Conservation (phyloP, 2,797 vertebrate species). For the Morelia viridis region DNA sequence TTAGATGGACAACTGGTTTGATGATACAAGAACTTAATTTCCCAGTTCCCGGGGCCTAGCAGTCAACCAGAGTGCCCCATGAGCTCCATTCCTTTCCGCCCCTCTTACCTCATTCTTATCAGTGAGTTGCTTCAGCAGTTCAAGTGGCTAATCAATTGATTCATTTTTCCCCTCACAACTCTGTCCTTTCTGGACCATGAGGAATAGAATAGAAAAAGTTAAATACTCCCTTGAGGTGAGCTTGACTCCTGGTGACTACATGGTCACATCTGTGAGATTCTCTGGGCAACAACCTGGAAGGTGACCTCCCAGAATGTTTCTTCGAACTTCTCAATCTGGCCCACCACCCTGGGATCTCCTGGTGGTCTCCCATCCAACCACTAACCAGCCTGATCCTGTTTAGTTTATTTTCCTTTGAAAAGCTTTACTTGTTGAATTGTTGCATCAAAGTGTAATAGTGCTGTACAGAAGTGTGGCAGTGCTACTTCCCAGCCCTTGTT, state of each 20-base stretch:
- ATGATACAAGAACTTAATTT: too few relatives aligned
- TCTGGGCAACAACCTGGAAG: not conserved
- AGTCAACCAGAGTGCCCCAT: too few relatives aligned
- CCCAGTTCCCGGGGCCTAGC: not conserved
- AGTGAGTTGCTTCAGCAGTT: not conserved
- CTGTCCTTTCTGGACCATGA: not conserved
- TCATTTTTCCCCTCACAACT: not conserved
- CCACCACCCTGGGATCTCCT: not conserved
- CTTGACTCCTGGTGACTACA: not conserved
- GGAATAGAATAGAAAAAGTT: not conserved
- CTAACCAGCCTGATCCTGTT: not conserved
- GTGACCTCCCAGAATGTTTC: too few relatives aligned
- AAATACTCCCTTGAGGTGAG: not conserved
- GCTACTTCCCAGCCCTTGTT: not conserved
- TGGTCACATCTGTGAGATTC: not conserved
- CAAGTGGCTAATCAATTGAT: not conserved
- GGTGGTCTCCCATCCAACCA: not conserved
- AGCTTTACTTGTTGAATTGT: not conserved
- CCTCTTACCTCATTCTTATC: not conserved
- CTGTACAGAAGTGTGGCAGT: not conserved
- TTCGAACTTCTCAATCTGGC: too few relatives aligned
- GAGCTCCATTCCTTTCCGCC: not conserved
- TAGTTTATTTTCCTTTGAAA: not conserved
- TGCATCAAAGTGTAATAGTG: not conserved
- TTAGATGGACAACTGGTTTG: too few relatives aligned